A percentile compares a stretch with the other conserved stretches of the same genome.
These are phyloP conservation scores for Hoplostethus mediterraneus DNA, from an alignment of 2,797 vertebrate genomes.

Conservation along the genomic window DNA sequence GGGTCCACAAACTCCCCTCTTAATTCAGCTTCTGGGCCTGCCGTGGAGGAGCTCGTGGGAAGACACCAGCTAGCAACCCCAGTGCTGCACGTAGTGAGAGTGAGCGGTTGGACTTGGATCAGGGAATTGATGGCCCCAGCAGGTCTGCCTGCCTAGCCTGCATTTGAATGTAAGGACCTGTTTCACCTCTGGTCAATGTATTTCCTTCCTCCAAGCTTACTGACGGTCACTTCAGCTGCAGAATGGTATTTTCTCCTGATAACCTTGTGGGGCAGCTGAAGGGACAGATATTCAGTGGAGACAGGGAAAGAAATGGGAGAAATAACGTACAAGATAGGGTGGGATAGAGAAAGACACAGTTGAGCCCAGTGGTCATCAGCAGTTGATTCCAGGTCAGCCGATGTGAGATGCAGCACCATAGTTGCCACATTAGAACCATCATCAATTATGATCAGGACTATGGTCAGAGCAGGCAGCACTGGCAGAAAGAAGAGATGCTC, in stretches of 20 bases:
- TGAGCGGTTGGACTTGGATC: conserved; percentile 14
- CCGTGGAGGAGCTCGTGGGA: conserved; percentile 6
- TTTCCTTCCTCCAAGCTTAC: conserved; percentile 37
- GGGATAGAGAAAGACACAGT: background rate
- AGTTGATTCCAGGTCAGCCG: conserved; percentile 5
- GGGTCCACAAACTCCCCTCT: background rate
- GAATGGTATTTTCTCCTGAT: conserved; percentile 38
- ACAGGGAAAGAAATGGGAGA: background rate
- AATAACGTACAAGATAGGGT: background rate
- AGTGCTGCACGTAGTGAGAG: background rate
- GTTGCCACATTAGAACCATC: background rate
- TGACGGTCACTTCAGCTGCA: conserved; percentile 28
- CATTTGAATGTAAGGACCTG: conserved; percentile 34
- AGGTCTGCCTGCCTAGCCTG: conserved; percentile 21
- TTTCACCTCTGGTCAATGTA: conserved; percentile 36
- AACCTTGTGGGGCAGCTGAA: conserved; percentile 17
- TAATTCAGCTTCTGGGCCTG: background rate
- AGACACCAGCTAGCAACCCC: conserved; percentile 13
- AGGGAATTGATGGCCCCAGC: conserved; percentile 35
- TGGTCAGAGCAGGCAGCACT: background rate
- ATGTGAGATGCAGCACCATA: background rate
- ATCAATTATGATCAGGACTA: conserved; percentile 11
- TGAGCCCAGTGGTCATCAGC: conserved; percentile 27
- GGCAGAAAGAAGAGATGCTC: background rate
- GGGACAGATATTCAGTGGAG: conserved; percentile 9